phyloP scores from a whole-genome alignment of 2,888 invertebrate genomes.

The Podotricha telesiphe region DNA sequence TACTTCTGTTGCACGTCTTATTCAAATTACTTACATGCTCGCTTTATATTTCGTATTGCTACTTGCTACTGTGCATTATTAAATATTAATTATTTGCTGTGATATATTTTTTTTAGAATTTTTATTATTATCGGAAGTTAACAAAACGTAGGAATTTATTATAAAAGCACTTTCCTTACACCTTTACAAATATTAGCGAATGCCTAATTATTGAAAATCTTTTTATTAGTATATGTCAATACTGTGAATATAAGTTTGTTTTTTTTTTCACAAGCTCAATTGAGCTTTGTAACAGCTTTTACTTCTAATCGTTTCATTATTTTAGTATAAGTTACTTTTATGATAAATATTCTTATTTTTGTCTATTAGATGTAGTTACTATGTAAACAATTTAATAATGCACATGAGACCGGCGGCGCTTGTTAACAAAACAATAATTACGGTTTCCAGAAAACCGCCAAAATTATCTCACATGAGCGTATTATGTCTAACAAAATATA shows the following conservation, averaged over 20 bases:
- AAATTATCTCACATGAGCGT: conserved; percentile 27
- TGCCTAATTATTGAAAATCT: no score
- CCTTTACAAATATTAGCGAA: no score
- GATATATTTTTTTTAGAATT: background rate
- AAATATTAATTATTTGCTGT: background rate
- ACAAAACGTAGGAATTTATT: no score
- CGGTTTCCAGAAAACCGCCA: conserved; percentile 28
- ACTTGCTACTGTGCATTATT: background rate
- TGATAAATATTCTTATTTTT: background rate
- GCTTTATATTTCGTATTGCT: conserved; percentile 7
- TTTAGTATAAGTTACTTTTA: no score
- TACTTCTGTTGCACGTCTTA: conserved; percentile 35
- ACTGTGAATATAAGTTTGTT: no score
- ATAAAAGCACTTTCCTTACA: no score
- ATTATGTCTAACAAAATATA: conserved; percentile 33
- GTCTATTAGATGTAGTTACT: background rate
- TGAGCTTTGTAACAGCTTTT: no score
- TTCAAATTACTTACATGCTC: conserved; percentile 28
- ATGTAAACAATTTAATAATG: conserved; percentile 11
- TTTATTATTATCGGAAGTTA: no score
- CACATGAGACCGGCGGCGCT: conserved; percentile 5
- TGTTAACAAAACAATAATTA: conserved; percentile 36
- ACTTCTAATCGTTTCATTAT: no score
- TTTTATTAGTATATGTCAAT: no score
- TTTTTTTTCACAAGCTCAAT: no score